Conservation (phyloP, 2,113 vertebrate genomes). For the Buteo buteo region DNA sequence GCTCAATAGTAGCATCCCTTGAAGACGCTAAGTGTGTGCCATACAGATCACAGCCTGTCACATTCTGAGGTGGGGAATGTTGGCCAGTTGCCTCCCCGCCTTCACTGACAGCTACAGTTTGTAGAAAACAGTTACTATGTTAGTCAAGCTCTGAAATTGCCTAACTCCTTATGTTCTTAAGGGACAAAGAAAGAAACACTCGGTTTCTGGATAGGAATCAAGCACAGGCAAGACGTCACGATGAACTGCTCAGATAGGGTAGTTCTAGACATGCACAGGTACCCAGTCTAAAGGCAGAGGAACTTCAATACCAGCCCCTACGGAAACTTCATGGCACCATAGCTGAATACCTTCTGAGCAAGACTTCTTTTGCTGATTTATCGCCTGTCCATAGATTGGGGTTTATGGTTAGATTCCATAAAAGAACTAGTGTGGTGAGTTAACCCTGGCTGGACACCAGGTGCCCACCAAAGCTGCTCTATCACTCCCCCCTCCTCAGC, state of each 20-base stretch:
- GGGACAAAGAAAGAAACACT: neutral
- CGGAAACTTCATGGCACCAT: neutral
- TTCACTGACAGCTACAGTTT: neutral
- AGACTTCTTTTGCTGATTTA: neutral
- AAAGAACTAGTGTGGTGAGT: neutral
- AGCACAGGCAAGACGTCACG: neutral
- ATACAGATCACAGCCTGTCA: rapidly evolving
- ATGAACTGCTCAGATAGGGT: neutral
- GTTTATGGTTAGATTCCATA: neutral
- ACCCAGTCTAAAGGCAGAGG: neutral
- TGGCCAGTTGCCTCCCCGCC: neutral
- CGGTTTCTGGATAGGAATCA: neutral
- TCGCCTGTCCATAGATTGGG: rapidly evolving
- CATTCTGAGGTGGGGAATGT: rapidly evolving
- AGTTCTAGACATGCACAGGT: neutral
- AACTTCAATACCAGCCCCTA: neutral
- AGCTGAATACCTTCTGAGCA: neutral
- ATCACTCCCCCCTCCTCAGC: too few species aligned
- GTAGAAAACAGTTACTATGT: neutral
- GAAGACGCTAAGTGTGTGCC: neutral
- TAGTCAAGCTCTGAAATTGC: neutral
- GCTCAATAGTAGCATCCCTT: rapidly evolving
- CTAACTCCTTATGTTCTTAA: neutral
- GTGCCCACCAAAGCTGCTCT: too few species aligned
- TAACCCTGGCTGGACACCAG: too few species aligned